Conservation (phyloP, 2,113 vertebrate genomes). For the Apaloderma vittatum region DNA sequence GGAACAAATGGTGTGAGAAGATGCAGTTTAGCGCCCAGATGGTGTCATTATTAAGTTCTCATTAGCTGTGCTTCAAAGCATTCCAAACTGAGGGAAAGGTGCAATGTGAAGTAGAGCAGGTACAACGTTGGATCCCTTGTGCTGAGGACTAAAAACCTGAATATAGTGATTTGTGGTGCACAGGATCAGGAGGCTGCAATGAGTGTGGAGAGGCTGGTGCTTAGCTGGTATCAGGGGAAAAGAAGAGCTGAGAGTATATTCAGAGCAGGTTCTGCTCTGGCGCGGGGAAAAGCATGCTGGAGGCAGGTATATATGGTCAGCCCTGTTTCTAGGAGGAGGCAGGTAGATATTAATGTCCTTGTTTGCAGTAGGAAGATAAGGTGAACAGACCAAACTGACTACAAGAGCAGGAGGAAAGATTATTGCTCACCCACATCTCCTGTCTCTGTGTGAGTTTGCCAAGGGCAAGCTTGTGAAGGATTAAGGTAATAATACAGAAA, state of each 20-base stretch:
- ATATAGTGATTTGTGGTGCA: neutral
- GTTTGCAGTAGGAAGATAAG: neutral
- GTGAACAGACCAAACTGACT: neutral
- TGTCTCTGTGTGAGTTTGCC: neutral
- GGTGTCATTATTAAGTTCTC: neutral
- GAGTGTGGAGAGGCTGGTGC: neutral
- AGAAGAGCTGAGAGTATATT: neutral
- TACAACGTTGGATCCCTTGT: neutral
- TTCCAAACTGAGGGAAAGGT: neutral
- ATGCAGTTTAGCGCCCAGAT: neutral
- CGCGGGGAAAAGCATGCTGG: neutral
- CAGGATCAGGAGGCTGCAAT: neutral
- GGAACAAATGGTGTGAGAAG: neutral
- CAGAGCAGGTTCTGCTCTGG: neutral
- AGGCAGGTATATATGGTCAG: neutral
- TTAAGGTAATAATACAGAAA: neutral
- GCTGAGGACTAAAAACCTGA: neutral
- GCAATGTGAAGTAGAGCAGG: neutral
- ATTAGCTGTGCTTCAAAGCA: slow-evolving; percentile 8
- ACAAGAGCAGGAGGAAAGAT: neutral
- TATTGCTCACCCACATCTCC: neutral
- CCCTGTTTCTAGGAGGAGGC: neutral
- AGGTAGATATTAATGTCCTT: no score
- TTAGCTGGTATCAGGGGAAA: neutral
- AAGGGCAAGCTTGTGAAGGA: neutral